Base-by-base conservation (phyloP, 2,888 invertebrate genomes). In the Galeopsomyia nigrocyanea region DNA sequence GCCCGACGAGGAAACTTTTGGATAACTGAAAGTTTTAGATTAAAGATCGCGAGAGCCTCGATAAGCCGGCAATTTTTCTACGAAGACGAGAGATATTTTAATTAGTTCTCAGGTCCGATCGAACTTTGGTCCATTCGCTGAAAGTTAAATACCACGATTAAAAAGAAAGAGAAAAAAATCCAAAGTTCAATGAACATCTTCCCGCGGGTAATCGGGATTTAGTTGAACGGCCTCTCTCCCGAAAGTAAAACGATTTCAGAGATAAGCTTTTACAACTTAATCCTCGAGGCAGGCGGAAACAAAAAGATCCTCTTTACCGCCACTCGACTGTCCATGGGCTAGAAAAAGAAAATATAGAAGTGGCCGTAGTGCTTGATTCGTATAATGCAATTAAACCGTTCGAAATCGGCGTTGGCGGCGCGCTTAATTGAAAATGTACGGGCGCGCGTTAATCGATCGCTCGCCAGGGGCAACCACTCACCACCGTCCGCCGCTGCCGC, bases 361-460 rank as follows among this genome's bases (percentile, higher is more conserved):
- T 39, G 39, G 39, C 13, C 39, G 26, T n/a, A 31, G 31, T 31
- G 7, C 31, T 31, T 14, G 17, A 13, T 26, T 47, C 31, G 31
- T 46, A 58, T 64, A 70, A 64, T 64, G 51, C 53, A 70, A 58
- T 70, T 64, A 64, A 64, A 63, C 56, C 63, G 56, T 50, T 21
- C 57, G 63, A 69, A 70, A 64, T 64, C 26, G 58, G 17, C 21
- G 53, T 64, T 70, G 58, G 51, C 51, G 19, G 51, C 22, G 47
- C 31, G 39, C 39, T 64, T 70, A 70, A 70, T 70, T 70, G 69
- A 70, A 64, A 70, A 58, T 51, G 64, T 66, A 39, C 16, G 46
- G 31, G 39, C 39, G 39, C 13, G 39, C 13, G 7, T 39, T 39
- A 39, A 39, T 26, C 22, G 62, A 55, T 46, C 64, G 53, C 53